Base-by-base conservation (phyloP, 1,140 invertebrate species). In the Rhagoletis zephyria region DNA sequence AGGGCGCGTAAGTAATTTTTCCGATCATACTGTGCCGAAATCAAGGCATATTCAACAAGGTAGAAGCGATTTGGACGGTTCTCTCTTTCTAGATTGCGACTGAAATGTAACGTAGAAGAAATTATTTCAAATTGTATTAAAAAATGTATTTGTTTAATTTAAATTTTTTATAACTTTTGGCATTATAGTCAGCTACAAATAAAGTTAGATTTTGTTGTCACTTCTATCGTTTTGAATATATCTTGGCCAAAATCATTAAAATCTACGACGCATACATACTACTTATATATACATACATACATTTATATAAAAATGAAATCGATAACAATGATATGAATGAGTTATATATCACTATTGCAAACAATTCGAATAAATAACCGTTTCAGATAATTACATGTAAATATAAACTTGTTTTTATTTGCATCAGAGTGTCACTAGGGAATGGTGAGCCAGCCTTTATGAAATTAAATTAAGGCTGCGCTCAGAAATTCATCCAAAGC, bases 341-440 rank as follows among this genome's bases (percentile, higher is more conserved):
- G 74, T 56, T 81, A 19, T 81, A 81, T 40, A 48, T 48, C 16
- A 63, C 30, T 74, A 74, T 48, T 74, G 70, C 12, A 48, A 30
- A 74, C 16, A 77, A 77, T 16, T 56, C n/a, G 19, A 81, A 81
- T 81, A 81, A 81, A 81, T 81, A 19, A 59, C 74, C 14, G 14
- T 81, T 81, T 59, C 48, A 30, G 19, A 81, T 6, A 81, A 81
- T 81, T 81, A 56, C 10, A 81, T 81, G 48, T 30, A 30, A 30
- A 30, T 30, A 30, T 30, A 30, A 30, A 30, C 30, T 30, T 30
- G 30, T 30, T 30, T 30, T 30, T 30, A 30, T 30, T 30, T 30
- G 30, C 30, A 30, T 30, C 30, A 30, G 30, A 30, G 30, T 30
- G 30, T 30, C 30, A 30, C 30, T 30, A 30, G 30, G 30, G 30